Evolutionary conservation across 2,797 vertebrate genomes (phyloP).

Genomic region (Odontamblyopus lacepedii): DNA sequence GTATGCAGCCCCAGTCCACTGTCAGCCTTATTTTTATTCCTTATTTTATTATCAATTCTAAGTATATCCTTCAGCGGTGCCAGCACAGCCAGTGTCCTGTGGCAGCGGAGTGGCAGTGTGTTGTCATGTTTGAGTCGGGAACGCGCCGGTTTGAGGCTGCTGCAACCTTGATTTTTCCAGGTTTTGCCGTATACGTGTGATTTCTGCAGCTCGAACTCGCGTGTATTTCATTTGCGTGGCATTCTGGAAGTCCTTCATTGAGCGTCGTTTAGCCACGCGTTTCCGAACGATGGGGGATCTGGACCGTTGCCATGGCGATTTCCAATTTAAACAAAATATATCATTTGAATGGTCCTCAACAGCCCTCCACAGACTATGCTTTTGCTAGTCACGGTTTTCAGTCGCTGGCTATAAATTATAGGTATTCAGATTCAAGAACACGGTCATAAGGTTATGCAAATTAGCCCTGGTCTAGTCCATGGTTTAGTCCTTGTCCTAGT

Average conservation of each 20-base stretch:
- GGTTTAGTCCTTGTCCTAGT: too few species aligned
- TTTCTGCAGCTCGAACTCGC: neutral
- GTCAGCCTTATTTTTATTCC: constrained; percentile 28
- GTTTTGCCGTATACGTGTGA: neutral
- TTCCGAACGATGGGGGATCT: too few species aligned
- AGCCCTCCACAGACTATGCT: too few species aligned
- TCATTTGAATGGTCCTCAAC: too few species aligned
- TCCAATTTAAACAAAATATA: too few species aligned
- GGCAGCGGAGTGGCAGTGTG: constrained; percentile 11
- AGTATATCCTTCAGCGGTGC: constrained; percentile 16
- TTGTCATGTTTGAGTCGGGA: constrained; percentile 7
- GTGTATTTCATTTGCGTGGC: neutral
- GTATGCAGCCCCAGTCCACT: neutral
- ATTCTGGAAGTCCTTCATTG: neutral
- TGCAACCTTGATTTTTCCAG: neutral
- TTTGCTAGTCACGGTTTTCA: too few species aligned
- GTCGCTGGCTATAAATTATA: too few species aligned
- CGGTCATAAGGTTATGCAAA: too few species aligned
- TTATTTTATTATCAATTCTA: constrained; percentile 31
- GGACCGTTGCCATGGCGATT: too few species aligned
- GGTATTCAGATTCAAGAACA: too few species aligned
- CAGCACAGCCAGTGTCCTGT: constrained; percentile 6
- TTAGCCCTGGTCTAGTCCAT: too few species aligned
- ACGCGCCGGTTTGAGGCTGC: constrained; percentile 14
- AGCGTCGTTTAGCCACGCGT: too few species aligned